Evolutionary conservation across 2,888 invertebrate species (phyloP).

Genomic region (Tachina lurida): DNA sequence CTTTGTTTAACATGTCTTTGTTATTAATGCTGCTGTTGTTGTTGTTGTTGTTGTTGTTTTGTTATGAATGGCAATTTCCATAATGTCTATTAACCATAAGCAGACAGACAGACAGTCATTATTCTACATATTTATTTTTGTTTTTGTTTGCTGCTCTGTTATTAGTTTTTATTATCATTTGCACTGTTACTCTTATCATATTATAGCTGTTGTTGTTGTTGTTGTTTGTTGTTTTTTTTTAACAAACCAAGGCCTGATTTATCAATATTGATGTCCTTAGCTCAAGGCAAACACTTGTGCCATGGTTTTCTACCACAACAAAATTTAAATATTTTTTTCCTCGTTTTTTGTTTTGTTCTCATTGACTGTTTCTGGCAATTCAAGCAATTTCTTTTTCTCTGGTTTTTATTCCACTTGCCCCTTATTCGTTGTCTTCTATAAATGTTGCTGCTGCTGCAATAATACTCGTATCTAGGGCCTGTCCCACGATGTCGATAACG

Average conservation of each 20-base stretch:
- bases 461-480: too few relatives aligned
- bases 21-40: too few relatives aligned
- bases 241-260: conserved; percentile 67
- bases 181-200: too few relatives aligned
- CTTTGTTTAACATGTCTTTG: neutral
- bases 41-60: neutral
- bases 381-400: too few relatives aligned
- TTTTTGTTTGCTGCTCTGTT: conserved; percentile 16
- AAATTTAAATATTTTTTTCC: conserved; percentile 17
- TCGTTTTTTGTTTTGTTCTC: neutral
- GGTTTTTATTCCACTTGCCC: neutral
- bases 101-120: neutral
- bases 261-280: conserved; percentile 71
- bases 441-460: conserved; percentile 7
- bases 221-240: conserved; percentile 22
- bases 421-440: conserved; percentile 26
- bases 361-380: too few relatives aligned
- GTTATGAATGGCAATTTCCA: conserved; percentile 24
- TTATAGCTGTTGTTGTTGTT: neutral
- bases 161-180: conserved; percentile 22
- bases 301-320: conserved; percentile 63
- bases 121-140: neutral
- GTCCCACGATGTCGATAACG: too few relatives aligned
- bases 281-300: conserved; percentile 70
- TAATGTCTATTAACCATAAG: conserved; percentile 23